phyloP scores from a whole-genome alignment of 2,888 invertebrate species.

The Perdita meconis region DNA sequence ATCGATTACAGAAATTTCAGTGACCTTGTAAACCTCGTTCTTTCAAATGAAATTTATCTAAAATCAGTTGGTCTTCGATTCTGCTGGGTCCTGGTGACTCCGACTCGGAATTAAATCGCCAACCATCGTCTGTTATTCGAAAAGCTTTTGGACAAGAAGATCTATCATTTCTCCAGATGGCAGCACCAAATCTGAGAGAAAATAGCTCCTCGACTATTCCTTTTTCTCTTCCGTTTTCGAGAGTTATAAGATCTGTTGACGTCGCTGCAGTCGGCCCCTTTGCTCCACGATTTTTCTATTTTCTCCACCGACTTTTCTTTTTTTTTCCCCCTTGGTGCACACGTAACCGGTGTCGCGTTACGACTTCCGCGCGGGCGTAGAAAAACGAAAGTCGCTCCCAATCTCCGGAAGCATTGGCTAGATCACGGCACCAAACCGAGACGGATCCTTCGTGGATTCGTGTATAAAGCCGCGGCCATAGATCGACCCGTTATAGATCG shows the following conservation, averaged over 20 bases:
- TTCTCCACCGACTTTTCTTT: not conserved
- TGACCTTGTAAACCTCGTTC: too few relatives aligned
- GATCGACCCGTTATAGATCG: conserved; percentile 8
- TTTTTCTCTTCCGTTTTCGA: not conserved
- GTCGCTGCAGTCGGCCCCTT: not conserved
- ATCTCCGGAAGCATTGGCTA: conserved; percentile 6
- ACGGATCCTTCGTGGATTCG: conserved; percentile 10
- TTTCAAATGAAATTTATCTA: too few relatives aligned
- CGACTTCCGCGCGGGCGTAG: conserved; percentile 38
- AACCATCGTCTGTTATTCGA: too few relatives aligned
- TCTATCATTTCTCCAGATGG: too few relatives aligned
- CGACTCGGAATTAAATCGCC: too few relatives aligned
- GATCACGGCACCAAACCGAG: conserved; percentile 19
- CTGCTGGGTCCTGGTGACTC: too few relatives aligned
- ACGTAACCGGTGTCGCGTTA: conserved; percentile 49
- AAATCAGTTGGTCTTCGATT: too few relatives aligned
- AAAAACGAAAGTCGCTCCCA: conserved; percentile 20
- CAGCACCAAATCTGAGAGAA: too few relatives aligned
- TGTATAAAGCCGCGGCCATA: conserved; percentile 22
- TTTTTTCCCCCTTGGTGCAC: conserved; percentile 13
- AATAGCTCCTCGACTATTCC: not conserved
- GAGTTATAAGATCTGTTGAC: not conserved
- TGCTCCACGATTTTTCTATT: conserved; percentile 3
- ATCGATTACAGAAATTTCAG: too few relatives aligned
- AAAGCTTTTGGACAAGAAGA: too few relatives aligned